Evolutionary conservation across 2,113 vertebrate genomes (phyloP), one percentile per base, ranked within the genome.

Genomic region (Poeciliopsis turrubarensis): DNA sequence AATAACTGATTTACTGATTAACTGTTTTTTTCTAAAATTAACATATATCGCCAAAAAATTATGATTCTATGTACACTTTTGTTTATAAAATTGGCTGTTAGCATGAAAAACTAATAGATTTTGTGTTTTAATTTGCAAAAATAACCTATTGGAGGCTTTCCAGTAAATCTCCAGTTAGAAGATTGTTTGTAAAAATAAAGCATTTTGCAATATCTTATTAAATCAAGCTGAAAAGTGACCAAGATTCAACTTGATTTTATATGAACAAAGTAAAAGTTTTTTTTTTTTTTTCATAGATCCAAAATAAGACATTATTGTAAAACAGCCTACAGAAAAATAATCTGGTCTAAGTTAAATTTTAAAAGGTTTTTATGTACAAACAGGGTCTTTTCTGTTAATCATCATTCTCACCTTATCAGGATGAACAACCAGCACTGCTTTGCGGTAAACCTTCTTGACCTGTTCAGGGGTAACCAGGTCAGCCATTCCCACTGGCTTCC

Each of bases 401-500:
- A 31, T 51, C 10, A 61, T n/a, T 89, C 95, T 95, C 85, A 99
- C 98, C 94, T 99, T 99, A 88, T 99, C 98, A 0, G 98, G 98
- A 80, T 99, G 98, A 44, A 99, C 98, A 0, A 99, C 97, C 34
- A 99, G 94, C 79, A 99, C 98, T 6, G 98, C 98, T 89, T 91
- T 95, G 84, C 98, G 94, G 80, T 99, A 99, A 62, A 98, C 95
- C 88, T 98, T 99, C 92, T 99, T 99, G 87, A 99, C 98, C 92
- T 99, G 98, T 62, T 99, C 98, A 0, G 98, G 98, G 0, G 98
- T 99, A 30, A 99, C 98, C 73, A 99, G 96, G 92, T 99, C 98
- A 25, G 98, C 98, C 98, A 99, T 99, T 54, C 97, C 94, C n/a
- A 99, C 93, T 0, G 96, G 94, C 74, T 97, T 98, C 98, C 98